Conservation (phyloP, 1,140 invertebrate genomes). For the Pseudomyrmex sp. region DNA sequence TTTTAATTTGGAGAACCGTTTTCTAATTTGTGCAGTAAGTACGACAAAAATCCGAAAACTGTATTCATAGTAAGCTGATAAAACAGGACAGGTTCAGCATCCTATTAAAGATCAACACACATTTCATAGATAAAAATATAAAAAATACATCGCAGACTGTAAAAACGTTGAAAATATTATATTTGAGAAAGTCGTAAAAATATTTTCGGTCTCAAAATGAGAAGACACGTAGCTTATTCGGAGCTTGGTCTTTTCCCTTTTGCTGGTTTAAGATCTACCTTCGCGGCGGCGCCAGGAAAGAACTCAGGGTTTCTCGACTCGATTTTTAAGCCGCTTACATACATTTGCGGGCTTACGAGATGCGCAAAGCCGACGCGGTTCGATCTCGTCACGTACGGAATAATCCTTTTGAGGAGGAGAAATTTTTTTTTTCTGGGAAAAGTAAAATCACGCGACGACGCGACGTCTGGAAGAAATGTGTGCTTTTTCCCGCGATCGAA, state of each 20-base stretch:
- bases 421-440: background rate
- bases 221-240: too few relatives aligned
- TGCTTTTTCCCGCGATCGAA: conserved; percentile 5
- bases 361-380: conserved; percentile 12
- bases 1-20: too few relatives aligned
- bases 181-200: background rate
- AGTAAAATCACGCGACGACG: conserved; percentile 6
- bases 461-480: background rate
- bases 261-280: conserved; percentile 1
- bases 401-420: conserved; percentile 10
- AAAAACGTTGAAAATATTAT: background rate
- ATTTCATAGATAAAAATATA: background rate
- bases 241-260: background rate
- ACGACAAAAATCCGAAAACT: too few relatives aligned
- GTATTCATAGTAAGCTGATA: too few relatives aligned
- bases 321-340: conserved; percentile 31
- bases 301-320: conserved; percentile 17
- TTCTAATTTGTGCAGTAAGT: too few relatives aligned
- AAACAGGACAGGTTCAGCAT: too few relatives aligned
- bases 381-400: conserved; percentile 7
- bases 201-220: background rate
- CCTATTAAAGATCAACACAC: background rate
- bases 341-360: background rate
- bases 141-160: background rate
- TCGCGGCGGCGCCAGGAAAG: background rate